Evolutionary conservation across 2,113 vertebrate genomes (phyloP).

Genomic region (Pedetes capensis): DNA sequence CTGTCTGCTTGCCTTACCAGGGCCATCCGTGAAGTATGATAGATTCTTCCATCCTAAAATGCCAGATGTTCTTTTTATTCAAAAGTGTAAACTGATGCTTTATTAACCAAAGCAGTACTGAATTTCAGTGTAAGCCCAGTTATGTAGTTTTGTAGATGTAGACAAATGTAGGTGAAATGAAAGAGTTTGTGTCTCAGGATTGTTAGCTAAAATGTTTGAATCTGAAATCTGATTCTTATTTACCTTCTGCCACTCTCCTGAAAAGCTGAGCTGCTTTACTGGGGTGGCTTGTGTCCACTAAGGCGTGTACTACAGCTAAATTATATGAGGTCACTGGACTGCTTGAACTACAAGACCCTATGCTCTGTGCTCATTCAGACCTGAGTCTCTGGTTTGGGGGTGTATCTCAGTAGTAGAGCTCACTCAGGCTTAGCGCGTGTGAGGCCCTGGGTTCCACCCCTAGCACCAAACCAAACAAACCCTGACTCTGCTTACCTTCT

Average conservation of each 20-base stretch:
- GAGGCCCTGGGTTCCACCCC: not conserved
- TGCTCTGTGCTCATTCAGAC: not conserved
- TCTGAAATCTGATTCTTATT: not conserved
- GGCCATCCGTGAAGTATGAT: not conserved
- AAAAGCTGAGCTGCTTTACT: not conserved
- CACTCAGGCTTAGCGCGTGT: not conserved
- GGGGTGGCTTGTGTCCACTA: not conserved
- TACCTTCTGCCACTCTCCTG: not conserved
- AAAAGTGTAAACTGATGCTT: not conserved
- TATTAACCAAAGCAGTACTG: slow-evolving; percentile 11
- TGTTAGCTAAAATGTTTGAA: slow-evolving; percentile 24
- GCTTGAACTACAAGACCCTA: not conserved
- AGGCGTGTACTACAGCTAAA: not conserved
- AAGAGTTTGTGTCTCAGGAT: not conserved
- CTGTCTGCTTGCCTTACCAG: not conserved
- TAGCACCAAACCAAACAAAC: not conserved
- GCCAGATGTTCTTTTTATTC: slow-evolving; percentile 3
- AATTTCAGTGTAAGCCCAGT: not conserved
- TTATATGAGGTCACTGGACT: not conserved
- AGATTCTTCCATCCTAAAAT: slow-evolving; percentile 22
- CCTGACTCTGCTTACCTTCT: not conserved
- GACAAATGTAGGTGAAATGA: slow-evolving; percentile 30
- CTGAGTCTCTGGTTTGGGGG: not conserved
- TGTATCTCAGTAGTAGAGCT: not conserved
- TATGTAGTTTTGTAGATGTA: not conserved